These are phyloP conservation scores for Hoplodrina blanda DNA, from an alignment of 2,888 invertebrate genomes.

Conservation along the genomic window DNA sequence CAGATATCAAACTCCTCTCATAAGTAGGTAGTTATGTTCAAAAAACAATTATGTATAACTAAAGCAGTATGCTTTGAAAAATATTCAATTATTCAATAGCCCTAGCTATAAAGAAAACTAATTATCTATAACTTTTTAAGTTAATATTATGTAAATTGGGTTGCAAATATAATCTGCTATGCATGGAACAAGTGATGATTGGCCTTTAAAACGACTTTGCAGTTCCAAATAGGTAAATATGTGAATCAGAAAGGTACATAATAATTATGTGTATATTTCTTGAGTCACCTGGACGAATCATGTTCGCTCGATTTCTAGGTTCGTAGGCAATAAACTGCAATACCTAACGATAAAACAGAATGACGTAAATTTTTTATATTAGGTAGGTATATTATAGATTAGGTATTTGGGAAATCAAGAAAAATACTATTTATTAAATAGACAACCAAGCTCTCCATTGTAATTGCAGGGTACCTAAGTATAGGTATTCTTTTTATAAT, in stretches of 20 bases:
- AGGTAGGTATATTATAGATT: neutral
- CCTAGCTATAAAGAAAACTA: too few species aligned
- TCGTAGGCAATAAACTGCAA: constrained; percentile 12
- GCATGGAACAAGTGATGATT: constrained; percentile 23
- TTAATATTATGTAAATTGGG: neutral
- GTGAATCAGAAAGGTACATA: constrained; percentile 30
- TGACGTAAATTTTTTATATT: neutral
- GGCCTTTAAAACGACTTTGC: constrained; percentile 33
- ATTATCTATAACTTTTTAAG: neutral
- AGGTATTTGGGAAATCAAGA: neutral
- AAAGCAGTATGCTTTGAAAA: neutral
- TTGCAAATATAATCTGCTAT: constrained; percentile 23
- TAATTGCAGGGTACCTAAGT: too few species aligned
- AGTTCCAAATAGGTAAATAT: constrained; percentile 11
- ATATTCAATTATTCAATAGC: neutral
- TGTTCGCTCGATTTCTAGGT: constrained; percentile 10
- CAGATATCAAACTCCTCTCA: too few species aligned
- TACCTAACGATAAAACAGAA: constrained; percentile 12
- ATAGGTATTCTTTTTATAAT: too few species aligned
- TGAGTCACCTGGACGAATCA: constrained; percentile 24
- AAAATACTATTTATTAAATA: neutral
- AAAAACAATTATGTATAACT: neutral
- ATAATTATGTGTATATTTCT: constrained; percentile 1
- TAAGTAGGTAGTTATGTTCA: neutral
- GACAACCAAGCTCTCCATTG: neutral